Base-by-base conservation (phyloP, 2,113 vertebrate genomes). In the Brachyhypopomus occidentalis region DNA sequence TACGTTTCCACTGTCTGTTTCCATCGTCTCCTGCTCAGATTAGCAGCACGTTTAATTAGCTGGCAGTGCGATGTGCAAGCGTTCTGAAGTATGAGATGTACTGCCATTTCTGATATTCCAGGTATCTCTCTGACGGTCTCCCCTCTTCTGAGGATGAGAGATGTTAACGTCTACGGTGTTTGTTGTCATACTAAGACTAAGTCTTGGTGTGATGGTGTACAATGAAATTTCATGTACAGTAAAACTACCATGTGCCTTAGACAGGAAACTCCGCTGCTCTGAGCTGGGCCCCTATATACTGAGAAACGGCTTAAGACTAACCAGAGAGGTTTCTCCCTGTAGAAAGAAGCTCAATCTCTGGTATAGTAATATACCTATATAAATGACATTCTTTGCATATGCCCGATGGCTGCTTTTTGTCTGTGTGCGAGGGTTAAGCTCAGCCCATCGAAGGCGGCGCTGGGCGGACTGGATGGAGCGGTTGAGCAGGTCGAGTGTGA, bases 401-500 rank as follows among this genome's bases (percentile, higher is more conserved):
- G 9, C 41, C 5, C 9, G 12, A 52, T 2, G 45, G 45, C 17
- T 79, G 27, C 14, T 9, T 36, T 27, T 71, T 72, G 58, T 79
- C 34, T 23, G 3, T 11, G 52, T 66, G 58, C 16, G 27, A 19
- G 17, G 17, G 12, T 27, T 58, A 19, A 59, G 58, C 77, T 79
- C 66, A 16, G 58, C 23, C 3, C 36, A 30, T 66, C 25, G 4
- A 60, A 30, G 3, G 25, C 55, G 20, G 4, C 72, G 86, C 86
- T 88, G 76, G 74, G 85, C 41, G 73, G 84, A 89, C 92, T 85
- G 71, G 92, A 91, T 83, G 72, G 87, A 86, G 89, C 90, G 88
- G 93, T 88, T 84, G 81, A 93, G 90, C 91, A 86, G 74, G 92
- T 93, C 91, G 79, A 62, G 80, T 78, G 27, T 58, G 34, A 78